phyloP scores from a whole-genome alignment of 2,113 vertebrate species.

The Corvus moneduloides region DNA sequence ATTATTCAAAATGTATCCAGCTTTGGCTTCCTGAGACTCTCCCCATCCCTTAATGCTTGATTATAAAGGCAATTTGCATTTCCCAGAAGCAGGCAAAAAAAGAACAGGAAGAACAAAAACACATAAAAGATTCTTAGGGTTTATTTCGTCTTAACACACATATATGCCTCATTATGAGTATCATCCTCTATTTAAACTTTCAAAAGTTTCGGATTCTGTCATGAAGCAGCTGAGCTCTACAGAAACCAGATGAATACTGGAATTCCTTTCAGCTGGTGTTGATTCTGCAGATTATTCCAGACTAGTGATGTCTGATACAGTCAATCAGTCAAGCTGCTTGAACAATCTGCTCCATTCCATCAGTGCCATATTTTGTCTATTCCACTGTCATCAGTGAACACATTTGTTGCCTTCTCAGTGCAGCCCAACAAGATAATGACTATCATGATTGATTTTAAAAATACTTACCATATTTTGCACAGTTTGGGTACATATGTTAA shows the following conservation, averaged over 20 bases:
- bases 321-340: conserved; percentile 25
- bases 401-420: not conserved
- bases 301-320: not conserved
- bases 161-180: not conserved
- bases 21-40: not conserved
- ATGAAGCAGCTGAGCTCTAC: not conserved
- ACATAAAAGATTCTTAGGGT: not conserved
- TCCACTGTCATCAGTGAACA: not conserved
- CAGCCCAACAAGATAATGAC: not conserved
- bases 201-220: not conserved
- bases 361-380: conserved; percentile 24
- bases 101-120: not conserved
- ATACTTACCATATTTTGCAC: not conserved
- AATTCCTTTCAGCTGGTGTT: conserved; percentile 22
- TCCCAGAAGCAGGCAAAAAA: not conserved
- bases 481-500: not conserved
- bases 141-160: not conserved
- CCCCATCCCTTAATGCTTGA: not conserved
- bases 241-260: not conserved
- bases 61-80: not conserved
- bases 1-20: not conserved
- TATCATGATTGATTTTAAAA: not conserved
- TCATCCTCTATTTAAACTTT: not conserved
- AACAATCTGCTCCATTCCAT: conserved; percentile 26
- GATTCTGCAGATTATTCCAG: conserved; percentile 21